Evolutionary conservation across 2,797 vertebrate species (phyloP), one percentile per base, ranked within the genome.

Genomic region (Knipowitschia caucasica): DNA sequence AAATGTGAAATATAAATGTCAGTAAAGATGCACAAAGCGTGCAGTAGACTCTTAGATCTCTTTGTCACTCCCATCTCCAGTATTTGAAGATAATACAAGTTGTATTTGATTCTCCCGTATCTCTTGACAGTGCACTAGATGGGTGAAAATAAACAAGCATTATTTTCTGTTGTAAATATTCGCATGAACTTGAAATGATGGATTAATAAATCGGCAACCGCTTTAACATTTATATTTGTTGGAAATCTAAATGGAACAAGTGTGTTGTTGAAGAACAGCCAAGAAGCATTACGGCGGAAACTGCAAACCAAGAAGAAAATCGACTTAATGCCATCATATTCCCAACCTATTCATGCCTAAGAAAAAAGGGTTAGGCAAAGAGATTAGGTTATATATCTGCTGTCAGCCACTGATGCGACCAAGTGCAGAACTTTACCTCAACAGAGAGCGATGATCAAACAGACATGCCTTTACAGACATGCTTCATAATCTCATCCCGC

Each of bases 301-400:
- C 83, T 88, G 86, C 84, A 83, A 87, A 87, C 82, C 86, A 85
- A 87, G 84, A 86, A 88, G 86, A 85, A 89, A 90, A 91, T 88
- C 82, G 87, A 90, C 86, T 88, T 91, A 90, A 91, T 89, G 87
- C 88, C 86, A 80, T 88, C 85, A 87, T 81, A 88, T 88, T 83
- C 84, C 23, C 80, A 83, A 78, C 80, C 87, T 73, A 89, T 90
- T 89, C 88, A 89, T 83, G 76, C 64, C 75, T 69, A 65, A 81
- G 87, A 89, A 89, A 31, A 88, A 43, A 84, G 87, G 85, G 85
- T 85, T 74, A 82, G 70, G 81, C 71, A 78, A 86, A 87, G 84
- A 84, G 88, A 85, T 86, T 89, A 87, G 80, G 84, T 86, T 87
- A 82, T 86, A 86, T 83, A 86, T 88, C 83, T 82, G 82, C 87